phyloP scores from a whole-genome alignment of 2,113 vertebrate species.

The Sapajus apella region DNA sequence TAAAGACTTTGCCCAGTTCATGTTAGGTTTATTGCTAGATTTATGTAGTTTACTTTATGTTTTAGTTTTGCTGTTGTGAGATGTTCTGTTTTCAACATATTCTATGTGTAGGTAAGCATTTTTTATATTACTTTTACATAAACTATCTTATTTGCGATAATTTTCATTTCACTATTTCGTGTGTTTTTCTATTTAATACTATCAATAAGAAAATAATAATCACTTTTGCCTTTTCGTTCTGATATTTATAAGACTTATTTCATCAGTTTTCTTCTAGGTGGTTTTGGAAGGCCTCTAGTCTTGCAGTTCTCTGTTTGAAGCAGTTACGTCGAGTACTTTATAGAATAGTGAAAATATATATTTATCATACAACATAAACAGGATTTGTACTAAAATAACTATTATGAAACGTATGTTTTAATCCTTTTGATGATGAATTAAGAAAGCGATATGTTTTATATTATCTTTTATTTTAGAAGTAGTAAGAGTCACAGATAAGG shows the following conservation, averaged over 20 bases:
- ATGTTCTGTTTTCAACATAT: neutral
- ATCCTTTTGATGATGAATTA: neutral
- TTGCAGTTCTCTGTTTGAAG: neutral
- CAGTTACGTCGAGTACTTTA: neutral
- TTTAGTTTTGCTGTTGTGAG: neutral
- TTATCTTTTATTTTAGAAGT: neutral
- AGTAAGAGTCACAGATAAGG: neutral
- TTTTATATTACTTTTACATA: neutral
- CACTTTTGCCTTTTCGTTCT: neutral
- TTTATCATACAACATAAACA: neutral
- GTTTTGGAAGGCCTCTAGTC: neutral
- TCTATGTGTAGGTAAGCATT: neutral
- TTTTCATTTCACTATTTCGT: neutral
- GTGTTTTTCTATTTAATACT: neutral
- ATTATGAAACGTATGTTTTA: neutral
- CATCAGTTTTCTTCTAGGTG: neutral
- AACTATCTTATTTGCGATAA: neutral
- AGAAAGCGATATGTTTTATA: neutral
- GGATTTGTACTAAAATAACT: neutral
- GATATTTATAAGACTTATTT: neutral
- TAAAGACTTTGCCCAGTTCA: neutral
- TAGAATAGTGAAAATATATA: neutral
- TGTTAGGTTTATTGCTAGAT: neutral
- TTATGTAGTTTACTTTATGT: neutral
- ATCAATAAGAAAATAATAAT: neutral